Evolutionary conservation across 2,113 vertebrate species (phyloP).

Genomic region (Cynoglossus semilaevis): DNA sequence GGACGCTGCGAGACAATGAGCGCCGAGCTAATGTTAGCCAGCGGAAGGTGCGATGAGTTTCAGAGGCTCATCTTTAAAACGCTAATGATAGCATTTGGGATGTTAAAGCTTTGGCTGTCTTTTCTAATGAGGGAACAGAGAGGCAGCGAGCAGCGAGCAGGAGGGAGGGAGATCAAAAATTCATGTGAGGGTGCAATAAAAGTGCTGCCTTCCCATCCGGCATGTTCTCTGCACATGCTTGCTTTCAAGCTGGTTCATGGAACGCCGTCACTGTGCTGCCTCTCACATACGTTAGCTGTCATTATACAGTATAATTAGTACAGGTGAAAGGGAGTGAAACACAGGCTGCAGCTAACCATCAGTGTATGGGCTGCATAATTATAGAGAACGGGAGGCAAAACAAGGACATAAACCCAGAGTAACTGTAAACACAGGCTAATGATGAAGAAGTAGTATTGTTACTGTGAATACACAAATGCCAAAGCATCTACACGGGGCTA

Average conservation of each 20-base stretch:
- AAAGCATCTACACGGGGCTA: too few species aligned
- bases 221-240: constrained; percentile 35
- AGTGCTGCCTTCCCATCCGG: constrained; percentile 17
- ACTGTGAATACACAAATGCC: too few species aligned
- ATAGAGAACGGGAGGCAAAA: too few species aligned
- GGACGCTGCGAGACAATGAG: constrained; percentile 30
- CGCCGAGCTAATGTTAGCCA: constrained; percentile 37
- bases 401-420: too few species aligned
- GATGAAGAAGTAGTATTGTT: too few species aligned
- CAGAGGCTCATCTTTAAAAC: constrained; percentile 48
- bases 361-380: too few species aligned
- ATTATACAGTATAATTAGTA: too few species aligned
- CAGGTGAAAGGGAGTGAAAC: too few species aligned
- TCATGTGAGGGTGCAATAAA: constrained; percentile 41
- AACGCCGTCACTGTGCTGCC: constrained; percentile 2
- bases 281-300: background rate
- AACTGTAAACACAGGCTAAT: too few species aligned
- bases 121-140: constrained; percentile 58
- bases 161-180: constrained; percentile 54
- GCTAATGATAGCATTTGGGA: constrained; percentile 55
- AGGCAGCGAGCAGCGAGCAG: constrained; percentile 19
- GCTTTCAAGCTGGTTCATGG: constrained; percentile 36
- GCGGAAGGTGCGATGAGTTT: constrained; percentile 36
- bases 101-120: constrained; percentile 51
- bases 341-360: too few species aligned